phyloP scores from a whole-genome alignment of 2,888 invertebrate species.

The Coremacera marginata region DNA sequence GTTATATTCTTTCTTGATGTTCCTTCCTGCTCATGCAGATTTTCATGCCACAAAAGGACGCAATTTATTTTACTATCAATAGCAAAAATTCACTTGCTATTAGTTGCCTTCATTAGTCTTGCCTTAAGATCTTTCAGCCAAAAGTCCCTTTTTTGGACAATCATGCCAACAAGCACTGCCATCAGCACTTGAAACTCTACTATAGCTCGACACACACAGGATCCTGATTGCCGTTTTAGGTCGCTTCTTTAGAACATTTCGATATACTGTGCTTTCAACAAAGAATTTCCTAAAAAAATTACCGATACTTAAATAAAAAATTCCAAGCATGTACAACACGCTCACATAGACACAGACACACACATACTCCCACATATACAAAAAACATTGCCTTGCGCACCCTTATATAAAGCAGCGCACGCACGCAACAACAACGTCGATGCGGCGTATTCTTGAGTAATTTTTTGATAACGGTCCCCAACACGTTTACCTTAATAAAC shows the following conservation, averaged over 20 bases:
- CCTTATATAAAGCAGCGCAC: neutral
- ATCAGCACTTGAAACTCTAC: too few relatives aligned
- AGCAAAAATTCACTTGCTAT: slow-evolving; percentile 19
- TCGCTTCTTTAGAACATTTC: neutral
- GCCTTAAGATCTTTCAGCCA: neutral
- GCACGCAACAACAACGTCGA: neutral
- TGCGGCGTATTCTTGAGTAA: neutral
- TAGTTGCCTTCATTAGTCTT: slow-evolving; percentile 26
- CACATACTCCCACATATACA: neutral
- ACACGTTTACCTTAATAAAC: slow-evolving; percentile 27
- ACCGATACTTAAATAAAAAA: slow-evolving; percentile 4
- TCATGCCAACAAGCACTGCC: too few relatives aligned
- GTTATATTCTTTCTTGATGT: too few relatives aligned
- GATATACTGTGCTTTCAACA: neutral
- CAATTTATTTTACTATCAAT: slow-evolving; percentile 27
- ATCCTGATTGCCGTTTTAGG: too few relatives aligned
- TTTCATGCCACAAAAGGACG: neutral
- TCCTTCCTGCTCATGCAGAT: too few relatives aligned
- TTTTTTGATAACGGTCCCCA: slow-evolving; percentile 17
- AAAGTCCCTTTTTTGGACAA: neutral
- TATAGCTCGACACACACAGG: too few relatives aligned
- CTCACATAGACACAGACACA: neutral
- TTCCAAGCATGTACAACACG: neutral
- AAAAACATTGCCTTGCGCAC: neutral
- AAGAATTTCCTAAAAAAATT: slow-evolving; percentile 7